These are phyloP conservation scores for Pogoniulus pusillus DNA, from an alignment of 2,797 vertebrate species.

Conservation along the genomic window DNA sequence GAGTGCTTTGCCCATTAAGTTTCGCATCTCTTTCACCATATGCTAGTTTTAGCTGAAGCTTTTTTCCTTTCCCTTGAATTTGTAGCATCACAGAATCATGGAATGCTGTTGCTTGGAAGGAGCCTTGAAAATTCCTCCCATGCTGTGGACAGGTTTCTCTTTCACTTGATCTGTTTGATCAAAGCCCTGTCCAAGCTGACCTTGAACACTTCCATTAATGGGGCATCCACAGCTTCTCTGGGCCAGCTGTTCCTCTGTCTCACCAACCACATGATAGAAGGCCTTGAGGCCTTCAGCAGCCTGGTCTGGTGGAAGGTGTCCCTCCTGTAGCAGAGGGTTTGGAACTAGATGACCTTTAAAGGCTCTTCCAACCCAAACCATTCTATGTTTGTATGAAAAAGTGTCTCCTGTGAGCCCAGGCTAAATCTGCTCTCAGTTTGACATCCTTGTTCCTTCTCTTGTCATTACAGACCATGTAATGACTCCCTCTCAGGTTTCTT, in stretches of 20 bases:
- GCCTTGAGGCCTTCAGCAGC: too few species aligned
- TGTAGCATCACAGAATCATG: background rate
- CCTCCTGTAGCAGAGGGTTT: too few species aligned
- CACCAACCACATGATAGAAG: background rate
- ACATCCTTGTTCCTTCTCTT: background rate
- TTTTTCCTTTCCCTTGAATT: background rate
- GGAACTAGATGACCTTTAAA: too few species aligned
- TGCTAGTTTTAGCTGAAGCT: background rate
- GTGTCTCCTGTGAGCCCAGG: background rate
- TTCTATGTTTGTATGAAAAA: background rate
- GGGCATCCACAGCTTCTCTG: background rate
- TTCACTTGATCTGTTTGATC: background rate
- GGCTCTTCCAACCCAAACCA: too few species aligned
- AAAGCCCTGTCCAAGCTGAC: background rate
- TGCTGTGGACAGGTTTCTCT: background rate
- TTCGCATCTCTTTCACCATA: background rate
- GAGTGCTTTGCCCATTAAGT: background rate
- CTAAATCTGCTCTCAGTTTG: background rate
- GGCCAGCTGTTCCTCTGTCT: background rate
- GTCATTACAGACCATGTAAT: background rate
- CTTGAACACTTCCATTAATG: background rate
- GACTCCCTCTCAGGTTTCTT: background rate
- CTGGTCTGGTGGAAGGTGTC: too few species aligned
- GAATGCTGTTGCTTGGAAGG: background rate
- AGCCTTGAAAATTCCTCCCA: fast-evolving